Evolutionary conservation across 2,888 invertebrate genomes (phyloP), one percentile per base, ranked within the genome.

Genomic region (Drosophila siamana): DNA sequence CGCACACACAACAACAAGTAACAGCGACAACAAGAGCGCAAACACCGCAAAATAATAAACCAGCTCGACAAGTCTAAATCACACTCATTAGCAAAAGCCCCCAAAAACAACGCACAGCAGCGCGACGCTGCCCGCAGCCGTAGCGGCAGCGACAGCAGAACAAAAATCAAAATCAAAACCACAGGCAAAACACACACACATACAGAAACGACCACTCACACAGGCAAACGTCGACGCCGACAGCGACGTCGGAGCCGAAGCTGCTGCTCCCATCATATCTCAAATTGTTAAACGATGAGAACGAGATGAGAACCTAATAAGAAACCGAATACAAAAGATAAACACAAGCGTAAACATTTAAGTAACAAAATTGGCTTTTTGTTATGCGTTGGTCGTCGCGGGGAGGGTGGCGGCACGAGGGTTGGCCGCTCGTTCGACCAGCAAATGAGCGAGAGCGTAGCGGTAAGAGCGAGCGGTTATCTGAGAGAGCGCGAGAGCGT

Each of bases 271-370:
- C 80, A 76, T 80, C 88, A 86, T 80, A 86, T 88, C 82, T 76
- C 80, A 89, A 89, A 88, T 90, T 88, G 85, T 86, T 88, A 90
- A 90, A 90, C 87, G 89, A 88, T 90, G 89, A 88, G 89, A 85
- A 85, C 81, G 88, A 86, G 88, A 88, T 89, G 89, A 89, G 89
- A 87, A 90, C 88, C 90, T 88, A 89, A 89, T 89, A 89, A 86
- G 87, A 89, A 90, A 89, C 86, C 89, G 87, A 87, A 90, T 88
- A 86, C 88, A 89, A 89, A 88, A 89, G 89, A 89, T 90, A 89
- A 90, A 89, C 90, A 88, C 81, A 87, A 85, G 86, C 88, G 90
- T 88, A 90, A 88, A 90, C 88, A 88, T 88, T 88, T 88, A 88
- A 88, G 88, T 89, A 89, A 88, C 88, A 88, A 90, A 88, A 88